Base-by-base conservation (phyloP, 2,113 vertebrate species). In the Pedetes capensis region DNA sequence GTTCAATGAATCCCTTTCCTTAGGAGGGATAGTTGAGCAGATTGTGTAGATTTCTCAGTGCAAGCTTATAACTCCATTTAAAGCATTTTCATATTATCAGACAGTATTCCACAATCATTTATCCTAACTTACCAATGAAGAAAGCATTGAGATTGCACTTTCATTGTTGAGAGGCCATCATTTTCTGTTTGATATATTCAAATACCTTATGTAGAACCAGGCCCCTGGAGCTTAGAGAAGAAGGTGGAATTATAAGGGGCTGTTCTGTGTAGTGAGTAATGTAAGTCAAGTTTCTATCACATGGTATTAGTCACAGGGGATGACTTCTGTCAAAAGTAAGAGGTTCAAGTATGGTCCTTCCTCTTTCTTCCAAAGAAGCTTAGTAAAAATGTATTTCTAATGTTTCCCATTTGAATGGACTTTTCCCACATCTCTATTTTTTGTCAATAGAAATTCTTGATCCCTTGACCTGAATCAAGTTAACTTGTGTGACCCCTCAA, bases 1-100 rank as follows among this genome's bases (percentile, higher is more conserved):
- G 17, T 53, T 5, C 2, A 32, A 22, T 29, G 6, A 23, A 66
- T 0, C 1, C 3, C 14, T 53, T 81, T 16, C 25, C 17, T 39
- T 29, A 2, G 4, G 20, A 51, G 51, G 8, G 37, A 14, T 91
- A 55, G 68, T 20, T 49, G 42, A 72, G 22, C 22, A 78, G 23
- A 61, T 27, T 76, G 9, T 49, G 14, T 32, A 53, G 23, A 69
- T n/a, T 53, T 86, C 39, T 63, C 53, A 71, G 53, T 16, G 27
- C 25, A 63, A 63, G 1, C 61, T 59, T 71, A 22, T 32, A 57
- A 13, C 22, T 63, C 12, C 4, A 9, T 55, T 13, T 1, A 8
- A 22, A 39, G 2, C 8, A 51, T 51, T 92, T 66, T 88, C 14
- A 84, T 27, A 17, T 88, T 29, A 93, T 6, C 42, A 74, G 18